Conservation (phyloP, 2,797 vertebrate species). For the Etheostoma perlongum region DNA sequence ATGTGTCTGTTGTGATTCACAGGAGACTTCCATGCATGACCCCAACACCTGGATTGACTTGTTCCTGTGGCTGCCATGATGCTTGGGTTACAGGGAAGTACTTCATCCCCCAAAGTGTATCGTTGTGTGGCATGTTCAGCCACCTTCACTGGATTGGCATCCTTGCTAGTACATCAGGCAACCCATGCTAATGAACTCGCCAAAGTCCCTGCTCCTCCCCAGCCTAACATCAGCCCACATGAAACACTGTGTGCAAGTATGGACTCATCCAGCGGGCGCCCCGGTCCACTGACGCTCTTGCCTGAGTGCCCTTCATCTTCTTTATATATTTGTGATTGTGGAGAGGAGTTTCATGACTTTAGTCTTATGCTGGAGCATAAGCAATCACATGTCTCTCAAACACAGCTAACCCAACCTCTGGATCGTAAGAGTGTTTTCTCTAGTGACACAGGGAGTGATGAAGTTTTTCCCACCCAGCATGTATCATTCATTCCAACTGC, state of each 20-base stretch:
- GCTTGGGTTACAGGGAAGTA: slow-evolving; percentile 84
- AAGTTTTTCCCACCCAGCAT: slow-evolving; percentile 35
- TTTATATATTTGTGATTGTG: slow-evolving; percentile 82
- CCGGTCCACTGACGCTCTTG: slow-evolving; percentile 14
- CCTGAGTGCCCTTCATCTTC: slow-evolving; percentile 61
- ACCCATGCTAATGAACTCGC: slow-evolving; percentile 74
- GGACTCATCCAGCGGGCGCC: slow-evolving; percentile 63
- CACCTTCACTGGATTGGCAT: slow-evolving; percentile 83
- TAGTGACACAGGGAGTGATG: slow-evolving; percentile 8
- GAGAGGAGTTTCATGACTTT: slow-evolving; percentile 80
- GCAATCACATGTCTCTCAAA: slow-evolving; percentile 64
- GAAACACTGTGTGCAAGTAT: slow-evolving; percentile 57
- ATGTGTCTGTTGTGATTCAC: slow-evolving; percentile 53
- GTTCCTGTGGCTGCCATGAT: slow-evolving; percentile 65
- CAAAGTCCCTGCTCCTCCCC: slow-evolving; percentile 57
- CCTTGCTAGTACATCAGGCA: slow-evolving; percentile 86
- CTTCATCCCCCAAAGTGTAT: slow-evolving; percentile 80
- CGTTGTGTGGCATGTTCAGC: slow-evolving; percentile 86
- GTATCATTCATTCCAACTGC: slow-evolving; percentile 28
- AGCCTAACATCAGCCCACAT: slow-evolving; percentile 41
- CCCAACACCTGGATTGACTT: slow-evolving; percentile 30
- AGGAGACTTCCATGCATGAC: slow-evolving; percentile 52
- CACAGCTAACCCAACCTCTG: slow-evolving; percentile 46
- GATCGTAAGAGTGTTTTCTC: slow-evolving; percentile 36
- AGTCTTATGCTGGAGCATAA: slow-evolving; percentile 79